phyloP scores from a whole-genome alignment of 2,888 invertebrate species.

The Miltochrista miniata region DNA sequence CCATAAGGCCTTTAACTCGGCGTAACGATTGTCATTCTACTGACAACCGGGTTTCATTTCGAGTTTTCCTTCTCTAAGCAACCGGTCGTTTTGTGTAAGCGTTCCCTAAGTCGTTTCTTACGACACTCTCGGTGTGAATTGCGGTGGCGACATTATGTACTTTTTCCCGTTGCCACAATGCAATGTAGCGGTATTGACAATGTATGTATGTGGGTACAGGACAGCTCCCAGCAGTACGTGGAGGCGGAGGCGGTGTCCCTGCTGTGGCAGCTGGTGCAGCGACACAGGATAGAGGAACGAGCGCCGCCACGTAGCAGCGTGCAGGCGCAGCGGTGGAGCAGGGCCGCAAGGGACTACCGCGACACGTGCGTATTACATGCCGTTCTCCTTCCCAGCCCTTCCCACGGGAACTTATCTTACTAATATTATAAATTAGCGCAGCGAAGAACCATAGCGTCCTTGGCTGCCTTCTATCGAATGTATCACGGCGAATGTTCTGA shows the following conservation, averaged over 20 bases:
- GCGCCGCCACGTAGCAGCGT: constrained; percentile 4
- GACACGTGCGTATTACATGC: background rate
- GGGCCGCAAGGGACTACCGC: constrained; percentile 13
- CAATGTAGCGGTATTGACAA: background rate
- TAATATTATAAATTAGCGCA: background rate
- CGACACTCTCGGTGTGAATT: too few relatives aligned
- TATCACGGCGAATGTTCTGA: too few relatives aligned
- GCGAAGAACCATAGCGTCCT: too few relatives aligned
- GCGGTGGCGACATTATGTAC: too few relatives aligned
- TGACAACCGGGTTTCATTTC: too few relatives aligned
- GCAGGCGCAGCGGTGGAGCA: constrained; percentile 20
- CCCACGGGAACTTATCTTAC: background rate
- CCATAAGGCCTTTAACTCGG: too few relatives aligned
- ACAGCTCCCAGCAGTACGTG: constrained; percentile 14
- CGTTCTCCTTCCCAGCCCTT: background rate
- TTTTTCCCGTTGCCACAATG: too few relatives aligned
- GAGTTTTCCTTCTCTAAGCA: too few relatives aligned
- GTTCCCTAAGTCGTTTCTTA: too few relatives aligned
- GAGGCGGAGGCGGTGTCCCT: constrained; percentile 31
- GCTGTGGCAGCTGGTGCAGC: constrained; percentile 40
- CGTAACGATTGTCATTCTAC: too few relatives aligned
- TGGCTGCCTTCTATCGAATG: too few relatives aligned
- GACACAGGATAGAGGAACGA: constrained; percentile 14
- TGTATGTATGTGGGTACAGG: constrained; percentile 3
- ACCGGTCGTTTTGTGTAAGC: too few relatives aligned